Evolutionary conservation across 2,888 invertebrate species (phyloP), one percentile per base, ranked within the genome.

Genomic region (Silvanus unidentatus): DNA sequence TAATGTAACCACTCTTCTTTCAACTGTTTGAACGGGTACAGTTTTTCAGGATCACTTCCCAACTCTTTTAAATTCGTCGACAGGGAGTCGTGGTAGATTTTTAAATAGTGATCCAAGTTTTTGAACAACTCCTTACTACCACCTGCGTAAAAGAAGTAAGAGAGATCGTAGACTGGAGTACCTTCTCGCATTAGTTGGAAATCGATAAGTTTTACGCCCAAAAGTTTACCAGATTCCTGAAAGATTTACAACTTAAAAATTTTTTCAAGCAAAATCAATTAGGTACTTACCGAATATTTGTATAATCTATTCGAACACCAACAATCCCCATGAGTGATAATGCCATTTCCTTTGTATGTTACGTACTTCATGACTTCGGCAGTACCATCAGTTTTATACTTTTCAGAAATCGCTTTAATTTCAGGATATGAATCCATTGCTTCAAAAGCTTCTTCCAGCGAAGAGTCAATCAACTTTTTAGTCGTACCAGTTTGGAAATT

Each of bases 111-210:
- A 15, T 70, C 59, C 4, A 60, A 58, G 13, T 64, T 49, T 32
- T 58, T 46, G 2, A 68, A 54, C 10, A 59, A 43, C 10, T 62
- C 54, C 37, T 59, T 59, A 2, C 57, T 49, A 5, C 60, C 57
- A 28, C 63, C 63, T 2, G 62, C 62, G 44, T 63, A 68, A 8
- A 71, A 52, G 49, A 63, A 58, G 45, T 70, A 68, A 2, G 63
- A 51, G 27, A 71, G 40, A 44, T 71, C 71, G 16, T 54, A 46
- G 2, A 59, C 63, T 0, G 64, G 64, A 22, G 57, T 52, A 8
- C 48, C 56, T 8, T 45, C 36, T 38, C 48, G 46, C 15, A 47
- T 13, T n/a, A 59, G n/a, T 48, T 64, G 64, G 8, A 22, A 22
- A 22, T 22, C 22, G 8, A 22, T 22, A 3, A 22, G 22, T 22